Conservation (phyloP, 2,888 invertebrate species). For the Sphaerophoria taeniata region DNA sequence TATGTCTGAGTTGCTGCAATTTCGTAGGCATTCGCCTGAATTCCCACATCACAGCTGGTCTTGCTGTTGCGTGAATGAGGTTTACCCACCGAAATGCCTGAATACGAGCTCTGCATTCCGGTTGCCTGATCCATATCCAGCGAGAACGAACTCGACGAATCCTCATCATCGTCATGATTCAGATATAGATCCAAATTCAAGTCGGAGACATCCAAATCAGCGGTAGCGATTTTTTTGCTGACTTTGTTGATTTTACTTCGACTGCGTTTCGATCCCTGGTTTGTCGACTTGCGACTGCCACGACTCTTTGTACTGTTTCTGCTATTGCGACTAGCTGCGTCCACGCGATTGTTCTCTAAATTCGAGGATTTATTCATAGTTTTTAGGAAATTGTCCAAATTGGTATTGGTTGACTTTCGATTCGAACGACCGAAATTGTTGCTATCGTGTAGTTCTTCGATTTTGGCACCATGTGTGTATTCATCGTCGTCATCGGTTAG, state of each 20-base stretch:
- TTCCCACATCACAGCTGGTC: slow-evolving; percentile 85
- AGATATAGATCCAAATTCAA: slow-evolving; percentile 78
- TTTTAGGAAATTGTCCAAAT: slow-evolving; percentile 79
- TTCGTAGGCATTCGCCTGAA: slow-evolving; percentile 85
- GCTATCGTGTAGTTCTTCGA: slow-evolving; percentile 76
- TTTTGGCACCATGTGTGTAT: slow-evolving; percentile 74
- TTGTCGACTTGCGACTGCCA: slow-evolving; percentile 80
- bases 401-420: slow-evolving; percentile 77
- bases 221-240: slow-evolving; percentile 73
- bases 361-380: slow-evolving; percentile 78
- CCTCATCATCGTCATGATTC: slow-evolving; percentile 74
- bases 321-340: slow-evolving; percentile 75
- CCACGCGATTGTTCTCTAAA: slow-evolving; percentile 70
- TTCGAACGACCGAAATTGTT: slow-evolving; percentile 73
- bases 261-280: slow-evolving; percentile 54
- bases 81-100: slow-evolving; percentile 83
- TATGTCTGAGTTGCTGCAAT: slow-evolving; percentile 83
- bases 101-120: slow-evolving; percentile 82
- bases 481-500: slow-evolving; percentile 78
- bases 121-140: slow-evolving; percentile 83
- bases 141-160: slow-evolving; percentile 81
- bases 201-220: slow-evolving; percentile 78
- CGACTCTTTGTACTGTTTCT: slow-evolving; percentile 79
- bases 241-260: slow-evolving; percentile 69
- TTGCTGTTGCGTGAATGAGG: slow-evolving; percentile 84